phyloP scores from a whole-genome alignment of 2,797 vertebrate genomes.

The Aeoliscus strigatus region DNA sequence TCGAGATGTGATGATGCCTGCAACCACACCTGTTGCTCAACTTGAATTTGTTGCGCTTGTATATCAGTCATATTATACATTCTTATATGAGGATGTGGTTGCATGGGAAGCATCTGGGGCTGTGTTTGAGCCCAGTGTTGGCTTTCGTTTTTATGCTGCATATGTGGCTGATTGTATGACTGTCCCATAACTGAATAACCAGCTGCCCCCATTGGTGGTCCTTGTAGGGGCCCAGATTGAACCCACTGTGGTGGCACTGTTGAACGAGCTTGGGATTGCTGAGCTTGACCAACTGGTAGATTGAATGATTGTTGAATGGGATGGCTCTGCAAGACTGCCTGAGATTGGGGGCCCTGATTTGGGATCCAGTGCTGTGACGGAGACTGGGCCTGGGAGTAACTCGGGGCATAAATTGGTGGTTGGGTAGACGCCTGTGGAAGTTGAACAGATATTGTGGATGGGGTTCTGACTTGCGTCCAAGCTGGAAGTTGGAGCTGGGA shows the following conservation, averaged over 20 bases:
- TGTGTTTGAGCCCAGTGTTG: conserved; percentile 53
- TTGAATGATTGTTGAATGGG: conserved; percentile 31
- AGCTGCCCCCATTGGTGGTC: conserved; percentile 13
- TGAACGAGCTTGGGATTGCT: conserved; percentile 37
- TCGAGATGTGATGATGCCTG: conserved; percentile 19
- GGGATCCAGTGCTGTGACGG: conserved; percentile 55
- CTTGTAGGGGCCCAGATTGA: conserved; percentile 26
- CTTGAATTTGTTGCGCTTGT: conserved; percentile 45
- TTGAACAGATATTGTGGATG: conserved; percentile 39
- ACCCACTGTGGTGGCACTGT: conserved; percentile 40
- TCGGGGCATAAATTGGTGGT: conserved; percentile 35
- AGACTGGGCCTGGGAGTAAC: conserved; percentile 36
- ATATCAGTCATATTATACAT: conserved; percentile 27
- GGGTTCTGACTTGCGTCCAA: conserved; percentile 42
- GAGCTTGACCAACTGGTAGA: conserved; percentile 28
- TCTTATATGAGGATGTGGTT: conserved; percentile 33
- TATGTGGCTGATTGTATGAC: conserved; percentile 33
- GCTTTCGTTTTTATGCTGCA: conserved; percentile 34
- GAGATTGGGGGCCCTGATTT: conserved; percentile 41
- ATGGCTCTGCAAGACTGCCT: conserved; percentile 33
- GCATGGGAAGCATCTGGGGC: conserved; percentile 33
- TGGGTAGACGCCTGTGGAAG: conserved; percentile 39
- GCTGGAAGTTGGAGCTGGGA: conserved; percentile 32
- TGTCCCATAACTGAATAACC: conserved; percentile 31
- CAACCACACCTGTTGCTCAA: conserved; percentile 44